Evolutionary conservation across 2,797 vertebrate genomes (phyloP), one percentile per base, ranked within the genome.

Genomic region (Huso huso): DNA sequence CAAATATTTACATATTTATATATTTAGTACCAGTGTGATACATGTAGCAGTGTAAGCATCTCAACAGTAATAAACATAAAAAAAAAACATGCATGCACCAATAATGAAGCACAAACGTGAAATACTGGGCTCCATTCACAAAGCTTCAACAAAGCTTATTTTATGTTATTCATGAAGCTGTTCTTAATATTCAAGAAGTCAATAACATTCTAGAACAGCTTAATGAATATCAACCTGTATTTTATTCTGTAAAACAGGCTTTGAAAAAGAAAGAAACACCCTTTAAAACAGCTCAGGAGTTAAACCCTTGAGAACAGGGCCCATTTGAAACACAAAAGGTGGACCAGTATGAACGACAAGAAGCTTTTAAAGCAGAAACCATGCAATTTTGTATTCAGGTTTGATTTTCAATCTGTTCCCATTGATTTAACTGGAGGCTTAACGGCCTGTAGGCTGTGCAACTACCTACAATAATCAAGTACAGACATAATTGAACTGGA

Each of bases 401-500:
- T 55, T 37, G 6, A 52, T 53, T 23, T 37, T 15, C 48, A 48
- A 13, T 23, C 10, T 18, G 3, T 69, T 63, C 59, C 51, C 57
- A 53, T 52, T n/a, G 11, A 63, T n/a, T 51, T 18, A 58, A 66
- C 59, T 55, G 63, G 53, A 15, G 11, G 55, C 55, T 12, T 12
- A 11, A 6, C 6, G 3, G 6, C 10, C 10, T 6, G 52, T 13
- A 12, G 53, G 11, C 49, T 63, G 63, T 15, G 48, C 55, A 65
- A 51, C 63, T 57, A 51, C 53, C 49, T 50, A 48, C 15, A 57
- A 10, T n/a, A 51, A 58, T n/a, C 15, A 11, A 58, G 55, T n/a
- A 58, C 10, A n/a, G 12, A 58, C 37, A 57, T 48, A 65, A 37
- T 37, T 49, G n/a, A 68, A 62, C 64, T 61, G 64, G 49, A 66